Percentiles rank a stretch among this genome's conserved stretches.
Conservation (phyloP, 2,888 invertebrate species). For the Sphecodes monilicornis region DNA sequence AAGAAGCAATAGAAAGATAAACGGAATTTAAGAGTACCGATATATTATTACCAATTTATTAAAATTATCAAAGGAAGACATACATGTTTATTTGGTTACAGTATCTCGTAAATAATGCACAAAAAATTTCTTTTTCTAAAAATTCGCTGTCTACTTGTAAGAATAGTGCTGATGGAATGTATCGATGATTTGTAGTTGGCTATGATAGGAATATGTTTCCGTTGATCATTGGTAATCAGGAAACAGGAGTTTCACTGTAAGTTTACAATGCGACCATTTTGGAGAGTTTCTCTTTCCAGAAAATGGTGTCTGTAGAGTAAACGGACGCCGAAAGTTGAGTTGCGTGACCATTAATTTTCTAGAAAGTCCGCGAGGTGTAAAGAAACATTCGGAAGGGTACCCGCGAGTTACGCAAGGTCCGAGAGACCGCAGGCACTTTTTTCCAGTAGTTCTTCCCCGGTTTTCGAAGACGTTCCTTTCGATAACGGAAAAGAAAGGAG, state of each 20-base stretch:
- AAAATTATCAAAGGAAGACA: too few relatives aligned
- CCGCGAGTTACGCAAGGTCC: not conserved
- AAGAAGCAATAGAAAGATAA: too few relatives aligned
- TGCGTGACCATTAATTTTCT: constrained; percentile 1
- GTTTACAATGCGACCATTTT: not conserved
- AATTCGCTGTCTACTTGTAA: too few relatives aligned
- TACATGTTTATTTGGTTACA: too few relatives aligned
- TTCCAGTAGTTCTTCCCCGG: not conserved
- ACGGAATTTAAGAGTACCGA: too few relatives aligned
- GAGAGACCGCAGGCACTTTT: not conserved
- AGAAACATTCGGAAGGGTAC: not conserved
- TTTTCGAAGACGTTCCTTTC: constrained; percentile 4
- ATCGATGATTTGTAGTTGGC: not conserved
- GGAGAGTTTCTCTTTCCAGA: constrained; percentile 4
- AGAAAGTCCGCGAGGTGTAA: constrained; percentile 11
- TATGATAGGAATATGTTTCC: not conserved
- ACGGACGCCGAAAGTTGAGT: not conserved
- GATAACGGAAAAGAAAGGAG: not conserved
- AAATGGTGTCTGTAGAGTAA: not conserved
- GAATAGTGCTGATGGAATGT: not conserved
- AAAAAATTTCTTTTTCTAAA: too few relatives aligned
- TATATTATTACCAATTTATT: too few relatives aligned
- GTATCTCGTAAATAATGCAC: too few relatives aligned
- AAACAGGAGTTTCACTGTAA: not conserved
- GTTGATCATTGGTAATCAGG: not conserved